These are phyloP conservation scores for Clinocottus analis DNA, from an alignment of 2,113 vertebrate species.

Conservation along the genomic window DNA sequence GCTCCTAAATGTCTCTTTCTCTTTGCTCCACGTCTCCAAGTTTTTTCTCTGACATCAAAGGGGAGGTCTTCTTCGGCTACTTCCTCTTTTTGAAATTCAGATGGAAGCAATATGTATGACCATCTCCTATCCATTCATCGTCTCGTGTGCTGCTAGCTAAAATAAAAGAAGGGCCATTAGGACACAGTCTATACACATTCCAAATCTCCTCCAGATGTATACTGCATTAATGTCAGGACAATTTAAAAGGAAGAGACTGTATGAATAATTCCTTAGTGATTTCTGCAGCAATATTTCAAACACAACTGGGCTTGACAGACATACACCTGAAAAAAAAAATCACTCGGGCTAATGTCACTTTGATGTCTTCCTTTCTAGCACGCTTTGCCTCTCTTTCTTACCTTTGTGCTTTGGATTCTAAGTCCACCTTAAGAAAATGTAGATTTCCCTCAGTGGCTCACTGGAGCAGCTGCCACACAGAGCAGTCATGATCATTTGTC, in stretches of 20 bases:
- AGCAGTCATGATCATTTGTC: conserved; percentile 65
- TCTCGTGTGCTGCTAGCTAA: background rate
- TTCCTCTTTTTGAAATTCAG: conserved; percentile 6
- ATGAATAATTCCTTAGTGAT: conserved; percentile 57
- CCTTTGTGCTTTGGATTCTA: conserved; percentile 28
- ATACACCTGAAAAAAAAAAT: conserved; percentile 42
- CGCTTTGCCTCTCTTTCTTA: conserved; percentile 37
- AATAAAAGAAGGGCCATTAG: background rate
- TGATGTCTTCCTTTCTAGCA: conserved; percentile 69
- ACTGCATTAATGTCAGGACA: conserved; percentile 43
- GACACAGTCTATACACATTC: background rate
- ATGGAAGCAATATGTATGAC: background rate
- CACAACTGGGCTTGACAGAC: conserved; percentile 59
- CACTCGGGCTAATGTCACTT: conserved; percentile 68
- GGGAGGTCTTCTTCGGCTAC: conserved; percentile 10
- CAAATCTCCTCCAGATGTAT: conserved; percentile 32
- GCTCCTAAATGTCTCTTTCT: conserved; percentile 61
- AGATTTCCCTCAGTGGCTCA: conserved; percentile 60
- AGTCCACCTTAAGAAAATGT: conserved; percentile 66
- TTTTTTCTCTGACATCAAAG: conserved; percentile 4
- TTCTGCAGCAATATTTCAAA: conserved; percentile 38
- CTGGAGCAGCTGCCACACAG: conserved; percentile 65
- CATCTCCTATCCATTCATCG: background rate
- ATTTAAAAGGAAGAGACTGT: conserved; percentile 20
- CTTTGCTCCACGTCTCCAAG: conserved; percentile 14